Evolutionary conservation across 1,140 invertebrate genomes (phyloP), one percentile per base, ranked within the genome.

Genomic region (Drosophila equinoxialis): DNA sequence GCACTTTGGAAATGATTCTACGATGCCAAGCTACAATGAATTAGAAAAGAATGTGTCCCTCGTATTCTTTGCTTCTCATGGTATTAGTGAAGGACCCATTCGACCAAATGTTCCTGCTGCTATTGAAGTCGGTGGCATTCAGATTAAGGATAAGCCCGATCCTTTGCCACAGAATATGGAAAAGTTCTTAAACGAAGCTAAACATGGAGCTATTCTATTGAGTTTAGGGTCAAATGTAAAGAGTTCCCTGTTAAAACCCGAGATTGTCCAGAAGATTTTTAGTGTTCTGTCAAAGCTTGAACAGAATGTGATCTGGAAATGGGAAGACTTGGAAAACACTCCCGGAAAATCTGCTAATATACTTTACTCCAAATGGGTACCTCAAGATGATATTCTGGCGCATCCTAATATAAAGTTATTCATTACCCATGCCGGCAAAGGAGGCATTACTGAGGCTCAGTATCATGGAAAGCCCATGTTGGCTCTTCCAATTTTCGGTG

Each of bases 391-490:
- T 77, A 92, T 96, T 76, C 84, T 85, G 14, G 95, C 93, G 48
- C 95, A 96, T 92, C 93, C 93, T 6, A 96, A 95, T 72, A 86
- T 95, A 1, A 94, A 93, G 78, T 92, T 93, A 0, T 95, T 96
- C 75, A 94, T 96, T 33, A 95, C 95, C 1, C 95, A 96, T 79
- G 95, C 95, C 30, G 96, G 96, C 17, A 86, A 94, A 48, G 93
- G 95, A 45, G 95, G 95, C 42, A 92, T 94, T 6, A 93, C 95
- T 73, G 96, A 96, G 91, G 94, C 95, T 3, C 84, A 96, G 2
- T 94, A 94, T 91, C 94, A 95, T 76, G 94, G 94, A 77, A 94
- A 95, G 10, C 96, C 96, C 1, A 93, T 96, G 41, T 91, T 96
- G 17, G 94, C 94, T 1, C 92, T 96, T 51, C 96, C 96, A 13